Conservation (phyloP, 2,113 vertebrate species). For the Uria lomvia region DNA sequence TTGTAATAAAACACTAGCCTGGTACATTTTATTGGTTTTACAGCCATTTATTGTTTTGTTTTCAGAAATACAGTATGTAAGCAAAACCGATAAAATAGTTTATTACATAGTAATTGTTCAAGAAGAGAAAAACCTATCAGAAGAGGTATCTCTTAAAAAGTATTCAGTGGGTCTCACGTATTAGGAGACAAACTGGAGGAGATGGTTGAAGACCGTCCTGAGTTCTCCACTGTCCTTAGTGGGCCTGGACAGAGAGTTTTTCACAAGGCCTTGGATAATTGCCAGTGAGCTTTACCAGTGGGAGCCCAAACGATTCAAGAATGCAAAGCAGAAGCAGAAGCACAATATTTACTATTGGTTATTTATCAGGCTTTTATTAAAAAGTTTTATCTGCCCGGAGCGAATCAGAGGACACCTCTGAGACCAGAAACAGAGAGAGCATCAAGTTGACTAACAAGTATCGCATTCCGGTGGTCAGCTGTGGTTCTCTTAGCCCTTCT, state of each 20-base stretch:
- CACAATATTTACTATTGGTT: not conserved
- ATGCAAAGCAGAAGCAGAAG: not conserved
- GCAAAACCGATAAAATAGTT: slow-evolving; percentile 51
- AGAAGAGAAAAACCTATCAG: not conserved
- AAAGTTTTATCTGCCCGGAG: not conserved
- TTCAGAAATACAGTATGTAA: slow-evolving; percentile 60
- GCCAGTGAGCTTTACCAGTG: not conserved
- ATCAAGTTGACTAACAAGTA: not conserved
- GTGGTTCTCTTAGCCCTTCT: not conserved
- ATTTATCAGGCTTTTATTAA: not conserved
- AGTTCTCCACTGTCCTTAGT: not conserved
- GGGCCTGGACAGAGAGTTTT: not conserved
- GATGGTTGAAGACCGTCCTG: not conserved
- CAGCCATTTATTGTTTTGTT: slow-evolving; percentile 61
- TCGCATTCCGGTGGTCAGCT: not conserved
- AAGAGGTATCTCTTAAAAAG: not conserved
- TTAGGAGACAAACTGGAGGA: not conserved
- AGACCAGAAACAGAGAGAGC: not conserved
- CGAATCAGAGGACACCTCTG: not conserved
- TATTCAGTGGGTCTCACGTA: not conserved
- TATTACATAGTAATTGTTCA: slow-evolving; percentile 42
- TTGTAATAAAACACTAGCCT: slow-evolving; percentile 55
- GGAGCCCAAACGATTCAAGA: not conserved
- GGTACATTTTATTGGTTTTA: slow-evolving; percentile 63
- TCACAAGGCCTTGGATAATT: not conserved